Conservation (phyloP, 2,113 vertebrate species). For the Ornithorhynchus anatinus region DNA sequence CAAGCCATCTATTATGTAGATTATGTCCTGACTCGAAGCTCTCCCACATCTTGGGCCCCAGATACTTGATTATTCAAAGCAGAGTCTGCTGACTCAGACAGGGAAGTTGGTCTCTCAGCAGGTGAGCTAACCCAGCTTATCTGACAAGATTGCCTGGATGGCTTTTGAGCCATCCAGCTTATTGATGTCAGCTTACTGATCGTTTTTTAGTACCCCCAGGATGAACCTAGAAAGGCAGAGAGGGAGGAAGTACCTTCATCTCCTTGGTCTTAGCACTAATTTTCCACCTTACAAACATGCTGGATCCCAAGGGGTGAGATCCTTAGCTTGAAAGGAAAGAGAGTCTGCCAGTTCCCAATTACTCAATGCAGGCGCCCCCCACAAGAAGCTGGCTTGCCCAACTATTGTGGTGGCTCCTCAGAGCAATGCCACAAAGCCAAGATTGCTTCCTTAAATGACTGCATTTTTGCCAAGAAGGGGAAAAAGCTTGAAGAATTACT, state of each 20-base stretch:
- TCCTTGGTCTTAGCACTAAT: neutral
- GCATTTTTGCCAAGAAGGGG: no score
- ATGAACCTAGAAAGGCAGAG: neutral
- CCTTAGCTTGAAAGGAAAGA: no score
- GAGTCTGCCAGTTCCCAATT: no score
- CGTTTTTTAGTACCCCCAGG: constrained; percentile 12
- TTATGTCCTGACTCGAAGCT: constrained; percentile 39
- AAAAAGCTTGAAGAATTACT: no score
- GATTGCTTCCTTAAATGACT: no score
- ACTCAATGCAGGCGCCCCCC: no score
- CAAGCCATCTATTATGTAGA: constrained; percentile 16
- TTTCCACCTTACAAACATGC: no score
- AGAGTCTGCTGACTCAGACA: constrained; percentile 12
- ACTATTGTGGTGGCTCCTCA: no score
- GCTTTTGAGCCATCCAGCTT: constrained; percentile 4
- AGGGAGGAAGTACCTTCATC: neutral
- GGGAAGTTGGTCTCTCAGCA: constrained; percentile 5
- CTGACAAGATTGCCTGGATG: constrained; percentile 1
- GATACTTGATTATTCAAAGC: constrained; percentile 4
- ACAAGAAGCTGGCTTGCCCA: no score
- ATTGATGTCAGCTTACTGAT: constrained; percentile 12
- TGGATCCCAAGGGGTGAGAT: no score
- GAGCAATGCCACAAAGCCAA: no score
- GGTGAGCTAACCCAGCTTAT: constrained; percentile 5
- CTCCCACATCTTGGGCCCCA: constrained; percentile 28